phyloP scores from a whole-genome alignment of 2,113 vertebrate genomes.

The Cottus gobio region DNA sequence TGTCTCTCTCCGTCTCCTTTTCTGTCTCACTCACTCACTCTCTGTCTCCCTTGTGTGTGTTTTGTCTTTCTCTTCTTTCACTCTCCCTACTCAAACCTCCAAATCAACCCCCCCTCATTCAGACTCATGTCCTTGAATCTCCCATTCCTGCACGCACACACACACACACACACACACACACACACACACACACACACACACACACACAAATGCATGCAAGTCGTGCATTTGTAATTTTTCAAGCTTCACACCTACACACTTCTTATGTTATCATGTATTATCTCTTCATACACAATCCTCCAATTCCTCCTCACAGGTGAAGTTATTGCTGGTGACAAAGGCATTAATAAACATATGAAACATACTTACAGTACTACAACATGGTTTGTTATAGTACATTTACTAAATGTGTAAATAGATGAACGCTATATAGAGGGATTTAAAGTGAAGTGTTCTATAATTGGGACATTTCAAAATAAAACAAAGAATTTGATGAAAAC shows the following conservation, averaged over 20 bases:
- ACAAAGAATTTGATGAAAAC: background rate
- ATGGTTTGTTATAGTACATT: background rate
- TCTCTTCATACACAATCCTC: background rate
- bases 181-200: background rate
- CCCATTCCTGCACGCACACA: background rate
- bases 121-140: background rate
- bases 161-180: conserved; percentile 3
- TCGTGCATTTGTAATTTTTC: no score
- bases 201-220: no score
- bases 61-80: conserved; percentile 9
- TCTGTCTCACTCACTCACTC: conserved; percentile 13
- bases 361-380: background rate
- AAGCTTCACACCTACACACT: no score
- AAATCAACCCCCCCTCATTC: background rate
- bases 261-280: background rate
- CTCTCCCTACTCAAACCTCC: background rate
- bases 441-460: background rate
- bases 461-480: background rate
- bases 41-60: conserved; percentile 6
- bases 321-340: background rate
- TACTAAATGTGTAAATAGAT: background rate
- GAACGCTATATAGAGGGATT: background rate
- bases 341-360: background rate
- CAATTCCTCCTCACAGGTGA: background rate
- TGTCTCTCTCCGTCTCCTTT: conserved; percentile 4